These are phyloP conservation scores for Amphimallon solstitiale DNA, from an alignment of 2,888 invertebrate species.

Conservation along the genomic window DNA sequence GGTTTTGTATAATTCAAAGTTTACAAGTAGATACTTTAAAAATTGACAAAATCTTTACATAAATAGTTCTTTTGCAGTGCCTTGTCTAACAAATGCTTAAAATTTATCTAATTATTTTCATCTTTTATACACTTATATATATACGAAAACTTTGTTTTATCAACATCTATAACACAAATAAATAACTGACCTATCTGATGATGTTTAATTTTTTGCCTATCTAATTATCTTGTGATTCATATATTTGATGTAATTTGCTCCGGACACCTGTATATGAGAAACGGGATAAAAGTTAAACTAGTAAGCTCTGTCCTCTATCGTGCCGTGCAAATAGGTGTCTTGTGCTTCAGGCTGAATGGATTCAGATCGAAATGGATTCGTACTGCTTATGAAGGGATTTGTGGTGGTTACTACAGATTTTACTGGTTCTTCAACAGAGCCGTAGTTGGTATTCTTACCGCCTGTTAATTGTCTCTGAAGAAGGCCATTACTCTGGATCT, in stretches of 20 bases:
- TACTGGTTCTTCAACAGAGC: slow-evolving; percentile 66
- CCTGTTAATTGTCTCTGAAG: slow-evolving; percentile 57
- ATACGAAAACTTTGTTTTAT: slow-evolving; percentile 5
- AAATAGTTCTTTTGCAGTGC: slow-evolving; percentile 54
- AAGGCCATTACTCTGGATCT: slow-evolving; percentile 55
- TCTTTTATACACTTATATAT: slow-evolving; percentile 21
- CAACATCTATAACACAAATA: background rate
- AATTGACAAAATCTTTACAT: slow-evolving; percentile 58
- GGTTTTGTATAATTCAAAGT: slow-evolving; percentile 13
- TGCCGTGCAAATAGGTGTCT: slow-evolving; percentile 68
- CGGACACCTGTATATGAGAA: background rate
- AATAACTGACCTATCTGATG: background rate
- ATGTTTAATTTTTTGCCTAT: background rate
- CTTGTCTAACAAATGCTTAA: slow-evolving; percentile 49
- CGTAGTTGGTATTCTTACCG: slow-evolving; percentile 65
- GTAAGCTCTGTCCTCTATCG: slow-evolving; percentile 64
- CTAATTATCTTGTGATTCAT: background rate
- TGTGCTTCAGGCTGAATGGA: slow-evolving; percentile 74
- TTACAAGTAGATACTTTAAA: slow-evolving; percentile 45
- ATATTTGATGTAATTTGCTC: background rate
- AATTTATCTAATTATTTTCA: slow-evolving; percentile 22
- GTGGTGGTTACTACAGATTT: slow-evolving; percentile 41
- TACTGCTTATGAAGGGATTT: slow-evolving; percentile 46
- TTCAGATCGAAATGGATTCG: slow-evolving; percentile 61
- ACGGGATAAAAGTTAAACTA: slow-evolving; percentile 45